These are phyloP conservation scores for Pachydiplax longipennis DNA, from an alignment of 2,888 invertebrate species.

Conservation along the genomic window DNA sequence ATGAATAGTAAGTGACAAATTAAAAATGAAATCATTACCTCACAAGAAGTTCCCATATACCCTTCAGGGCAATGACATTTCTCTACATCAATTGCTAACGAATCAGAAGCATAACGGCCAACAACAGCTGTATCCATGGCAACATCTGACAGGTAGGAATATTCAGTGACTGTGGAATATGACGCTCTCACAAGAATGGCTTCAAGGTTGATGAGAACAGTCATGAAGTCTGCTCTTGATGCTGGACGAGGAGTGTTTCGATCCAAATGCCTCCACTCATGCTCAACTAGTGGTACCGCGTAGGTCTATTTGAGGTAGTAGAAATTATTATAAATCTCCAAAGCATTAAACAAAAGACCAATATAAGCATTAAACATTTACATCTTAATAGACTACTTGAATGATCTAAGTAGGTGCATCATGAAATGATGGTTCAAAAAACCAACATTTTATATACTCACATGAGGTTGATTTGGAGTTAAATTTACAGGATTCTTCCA, in stretches of 20 bases:
- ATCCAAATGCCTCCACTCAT: constrained; percentile 69
- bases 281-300: constrained; percentile 71
- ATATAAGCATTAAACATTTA: neutral
- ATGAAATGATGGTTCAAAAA: neutral
- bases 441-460: constrained; percentile 57
- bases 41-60: constrained; percentile 85
- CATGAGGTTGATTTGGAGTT: constrained; percentile 67
- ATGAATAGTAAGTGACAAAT: too few relatives aligned
- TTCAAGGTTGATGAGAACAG: constrained; percentile 82
- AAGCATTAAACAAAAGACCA: neutral
- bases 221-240: constrained; percentile 83
- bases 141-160: constrained; percentile 80
- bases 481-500: constrained; percentile 74
- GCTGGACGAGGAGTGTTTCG: constrained; percentile 66
- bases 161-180: constrained; percentile 69
- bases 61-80: constrained; percentile 84
- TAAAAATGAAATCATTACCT: constrained; percentile 59
- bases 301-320: constrained; percentile 62
- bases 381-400: neutral
- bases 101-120: neutral
- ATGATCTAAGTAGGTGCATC: neutral
- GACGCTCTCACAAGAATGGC: constrained; percentile 85
- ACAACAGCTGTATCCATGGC: constrained; percentile 81
- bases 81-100: constrained; percentile 78
- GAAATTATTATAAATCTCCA: neutral